Percentiles rank a stretch among this genome's conserved stretches.
Evolutionary conservation across 92 coral and sea anemone genomes (phyloP).

Genomic region (Bergia sp.): DNA sequence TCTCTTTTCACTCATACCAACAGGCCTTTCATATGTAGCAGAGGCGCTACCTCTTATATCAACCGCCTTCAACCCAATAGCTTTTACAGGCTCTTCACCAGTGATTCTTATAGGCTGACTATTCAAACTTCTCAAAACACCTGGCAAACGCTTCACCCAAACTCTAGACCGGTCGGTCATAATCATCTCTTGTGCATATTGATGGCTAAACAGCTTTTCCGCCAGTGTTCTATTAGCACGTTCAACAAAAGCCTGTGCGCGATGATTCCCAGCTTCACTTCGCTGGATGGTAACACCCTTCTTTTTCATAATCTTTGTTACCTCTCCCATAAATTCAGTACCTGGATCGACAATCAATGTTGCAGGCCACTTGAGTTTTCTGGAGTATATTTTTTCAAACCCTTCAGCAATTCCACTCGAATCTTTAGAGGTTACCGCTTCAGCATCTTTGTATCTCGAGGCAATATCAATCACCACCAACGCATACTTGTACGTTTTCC

Average conservation of each 20-base stretch:
- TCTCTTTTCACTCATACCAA: conserved; percentile 41
- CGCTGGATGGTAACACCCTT: too few species aligned
- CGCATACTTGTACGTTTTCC: conserved; percentile 51
- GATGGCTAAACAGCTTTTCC: conserved; percentile 19
- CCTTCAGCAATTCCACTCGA: conserved; percentile 4
- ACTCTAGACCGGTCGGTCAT: too few species aligned
- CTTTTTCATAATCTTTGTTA: background rate
- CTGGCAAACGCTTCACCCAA: too few species aligned
- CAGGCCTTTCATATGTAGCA: conserved; percentile 40
- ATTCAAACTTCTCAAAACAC: too few species aligned
- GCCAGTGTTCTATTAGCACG: background rate
- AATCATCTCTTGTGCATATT: too few species aligned
- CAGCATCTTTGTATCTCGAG: conserved; percentile 28
- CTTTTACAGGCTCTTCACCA: conserved; percentile 4
- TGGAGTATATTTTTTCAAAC: background rate
- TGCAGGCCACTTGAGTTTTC: conserved; percentile 34
- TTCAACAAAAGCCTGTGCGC: background rate
- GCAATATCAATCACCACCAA: conserved; percentile 31
- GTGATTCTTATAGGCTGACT: background rate
- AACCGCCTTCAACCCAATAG: conserved; percentile 40
- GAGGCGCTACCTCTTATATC: conserved; percentile 24
- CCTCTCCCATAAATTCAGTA: conserved; percentile 32
- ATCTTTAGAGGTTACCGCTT: conserved; percentile 23
- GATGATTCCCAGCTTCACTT: too few species aligned
- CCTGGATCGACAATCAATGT: conserved; percentile 41